These are phyloP conservation scores for Uloborus diversus DNA, from an alignment of 1,140 invertebrate species.

Conservation along the genomic window DNA sequence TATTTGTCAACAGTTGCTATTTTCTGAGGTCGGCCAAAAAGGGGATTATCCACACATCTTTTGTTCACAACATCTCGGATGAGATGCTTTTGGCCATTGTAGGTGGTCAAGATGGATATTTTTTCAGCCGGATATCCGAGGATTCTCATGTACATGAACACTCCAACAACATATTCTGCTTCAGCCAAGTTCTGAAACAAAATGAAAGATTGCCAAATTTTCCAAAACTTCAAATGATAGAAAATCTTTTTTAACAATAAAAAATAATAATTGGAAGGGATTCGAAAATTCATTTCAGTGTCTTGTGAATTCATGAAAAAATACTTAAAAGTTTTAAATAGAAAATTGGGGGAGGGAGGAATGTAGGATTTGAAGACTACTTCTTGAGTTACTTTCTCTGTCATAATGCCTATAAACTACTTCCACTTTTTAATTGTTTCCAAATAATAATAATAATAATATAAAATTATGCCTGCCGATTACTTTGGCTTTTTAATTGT, in stretches of 20 bases:
- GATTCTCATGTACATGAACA: conserved; percentile 99
- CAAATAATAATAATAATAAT: too few species aligned
- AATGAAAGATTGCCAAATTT: neutral
- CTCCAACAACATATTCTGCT: conserved; percentile 97
- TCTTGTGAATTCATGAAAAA: too few species aligned
- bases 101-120: conserved; percentile 99
- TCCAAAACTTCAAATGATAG: neutral
- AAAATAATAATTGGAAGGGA: too few species aligned
- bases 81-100: conserved; percentile 99
- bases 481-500: too few species aligned
- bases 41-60: conserved; percentile 92
- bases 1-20: conserved; percentile 96
- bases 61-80: conserved; percentile 95
- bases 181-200: conserved; percentile 90
- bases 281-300: too few species aligned
- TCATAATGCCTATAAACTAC: too few species aligned
- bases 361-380: too few species aligned
- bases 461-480: too few species aligned
- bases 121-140: conserved; percentile 96
- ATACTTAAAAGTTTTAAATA: too few species aligned
- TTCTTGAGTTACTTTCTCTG: too few species aligned
- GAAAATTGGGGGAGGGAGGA: too few species aligned
- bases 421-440: too few species aligned
- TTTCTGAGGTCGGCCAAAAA: conserved; percentile 96
- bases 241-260: neutral